Evolutionary conservation across 2,797 vertebrate genomes (phyloP).

Genomic region (Gallinago stenura): DNA sequence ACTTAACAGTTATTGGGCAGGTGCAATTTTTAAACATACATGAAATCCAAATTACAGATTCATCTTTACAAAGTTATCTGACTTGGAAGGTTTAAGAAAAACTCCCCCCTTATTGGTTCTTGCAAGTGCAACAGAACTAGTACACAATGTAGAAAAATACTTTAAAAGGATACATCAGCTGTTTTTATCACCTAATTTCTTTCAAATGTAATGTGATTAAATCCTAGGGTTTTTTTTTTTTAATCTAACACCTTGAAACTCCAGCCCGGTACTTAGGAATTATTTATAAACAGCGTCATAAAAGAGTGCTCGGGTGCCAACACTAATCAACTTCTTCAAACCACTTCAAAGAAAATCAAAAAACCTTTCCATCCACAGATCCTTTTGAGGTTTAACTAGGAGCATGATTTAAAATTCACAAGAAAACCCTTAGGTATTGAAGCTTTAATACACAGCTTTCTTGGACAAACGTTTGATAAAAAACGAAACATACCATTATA

Average conservation of each 20-base stretch:
- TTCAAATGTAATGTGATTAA: constrained; percentile 80
- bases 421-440: constrained; percentile 84
- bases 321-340: constrained; percentile 84
- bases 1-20: constrained; percentile 57
- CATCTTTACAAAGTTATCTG: constrained; percentile 62
- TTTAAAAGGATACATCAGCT: constrained; percentile 75
- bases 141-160: constrained; percentile 71
- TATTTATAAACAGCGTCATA: constrained; percentile 86
- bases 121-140: constrained; percentile 66
- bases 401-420: constrained; percentile 87
- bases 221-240: constrained; percentile 65
- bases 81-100: constrained; percentile 47
- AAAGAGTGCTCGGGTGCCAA: constrained; percentile 84
- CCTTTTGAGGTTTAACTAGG: constrained; percentile 87
- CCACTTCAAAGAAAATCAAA: constrained; percentile 86
- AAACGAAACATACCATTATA: constrained; percentile 82
- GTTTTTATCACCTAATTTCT: constrained; percentile 78
- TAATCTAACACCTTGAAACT: constrained; percentile 83
- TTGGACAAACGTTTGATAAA: constrained; percentile 87
- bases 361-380: constrained; percentile 82
- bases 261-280: constrained; percentile 82
- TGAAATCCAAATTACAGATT: constrained; percentile 37
- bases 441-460: constrained; percentile 86
- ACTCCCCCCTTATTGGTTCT: constrained; percentile 55
- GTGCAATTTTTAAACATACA: constrained; percentile 69